These are phyloP conservation scores for Varecia variegata DNA, from an alignment of 2,797 vertebrate species.

Conservation along the genomic window DNA sequence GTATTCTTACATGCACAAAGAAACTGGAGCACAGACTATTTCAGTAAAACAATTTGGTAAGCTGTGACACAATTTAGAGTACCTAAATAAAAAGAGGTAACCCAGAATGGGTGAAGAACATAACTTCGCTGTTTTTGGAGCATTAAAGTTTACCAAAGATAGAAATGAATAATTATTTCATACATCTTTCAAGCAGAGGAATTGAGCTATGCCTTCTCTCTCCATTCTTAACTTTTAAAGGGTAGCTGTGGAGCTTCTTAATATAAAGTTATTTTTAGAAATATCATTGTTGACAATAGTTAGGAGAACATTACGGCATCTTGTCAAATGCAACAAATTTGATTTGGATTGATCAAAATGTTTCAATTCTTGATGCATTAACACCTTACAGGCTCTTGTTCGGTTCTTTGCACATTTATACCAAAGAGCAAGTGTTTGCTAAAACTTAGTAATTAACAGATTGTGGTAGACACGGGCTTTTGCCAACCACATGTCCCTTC, in stretches of 20 bases:
- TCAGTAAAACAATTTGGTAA: neutral
- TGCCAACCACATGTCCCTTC: neutral
- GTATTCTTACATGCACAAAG: neutral
- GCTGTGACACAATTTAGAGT: neutral
- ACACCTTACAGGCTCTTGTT: neutral
- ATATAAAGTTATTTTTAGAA: conserved; percentile 56
- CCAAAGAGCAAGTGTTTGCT: neutral
- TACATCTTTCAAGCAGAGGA: neutral
- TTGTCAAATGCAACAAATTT: conserved; percentile 54
- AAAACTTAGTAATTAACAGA: neutral
- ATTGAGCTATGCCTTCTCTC: conserved; percentile 3
- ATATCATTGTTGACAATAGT: conserved; percentile 57
- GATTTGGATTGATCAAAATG: conserved; percentile 57
- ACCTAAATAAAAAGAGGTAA: neutral
- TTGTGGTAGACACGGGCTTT: neutral
- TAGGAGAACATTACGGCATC: conserved; percentile 2
- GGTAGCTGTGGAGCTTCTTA: conserved; percentile 18
- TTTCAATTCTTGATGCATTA: conserved; percentile 48
- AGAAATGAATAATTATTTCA: neutral
- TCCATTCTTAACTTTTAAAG: conserved; percentile 56
- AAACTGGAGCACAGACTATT: neutral
- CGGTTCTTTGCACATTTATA: neutral
- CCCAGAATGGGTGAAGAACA: neutral
- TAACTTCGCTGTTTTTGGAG: neutral
- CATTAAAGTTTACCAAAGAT: neutral